These are phyloP conservation scores for Polyommatus icarus DNA, from an alignment of 2,888 invertebrate species.

Conservation along the genomic window DNA sequence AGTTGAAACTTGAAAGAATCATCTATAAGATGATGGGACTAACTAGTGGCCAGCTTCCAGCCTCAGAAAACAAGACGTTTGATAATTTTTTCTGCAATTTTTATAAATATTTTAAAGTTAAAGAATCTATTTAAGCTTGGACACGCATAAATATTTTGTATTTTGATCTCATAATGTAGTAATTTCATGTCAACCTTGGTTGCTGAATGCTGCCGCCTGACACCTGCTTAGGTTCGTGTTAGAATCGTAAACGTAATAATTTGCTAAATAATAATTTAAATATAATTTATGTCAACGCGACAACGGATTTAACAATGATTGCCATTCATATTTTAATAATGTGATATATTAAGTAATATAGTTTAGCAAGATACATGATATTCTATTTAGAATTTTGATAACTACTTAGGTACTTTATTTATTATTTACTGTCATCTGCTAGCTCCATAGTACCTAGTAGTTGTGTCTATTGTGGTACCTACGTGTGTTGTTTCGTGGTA, in stretches of 20 bases:
- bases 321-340: not conserved
- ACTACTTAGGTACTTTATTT: not conserved
- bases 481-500: not conserved
- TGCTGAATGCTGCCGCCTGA: not conserved
- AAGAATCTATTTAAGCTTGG: too few species aligned
- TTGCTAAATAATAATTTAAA: not conserved
- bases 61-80: too few species aligned
- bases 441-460: too few species aligned
- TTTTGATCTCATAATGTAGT: not conserved
- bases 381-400: not conserved
- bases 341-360: not conserved
- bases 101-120: too few species aligned
- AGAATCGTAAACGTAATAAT: not conserved
- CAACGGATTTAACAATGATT: not conserved
- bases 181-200: conserved; percentile 27
- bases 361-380: not conserved
- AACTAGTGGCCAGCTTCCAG: too few species aligned
- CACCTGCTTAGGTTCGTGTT: not conserved
- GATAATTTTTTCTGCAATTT: too few species aligned
- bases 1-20: too few species aligned
- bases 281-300: not conserved
- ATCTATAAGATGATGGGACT: too few species aligned
- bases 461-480: too few species aligned
- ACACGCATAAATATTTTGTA: not conserved
- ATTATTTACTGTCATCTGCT: not conserved